These are phyloP conservation scores for Luehdorfia chinensis DNA, from an alignment of 1,140 invertebrate genomes.

Conservation along the genomic window DNA sequence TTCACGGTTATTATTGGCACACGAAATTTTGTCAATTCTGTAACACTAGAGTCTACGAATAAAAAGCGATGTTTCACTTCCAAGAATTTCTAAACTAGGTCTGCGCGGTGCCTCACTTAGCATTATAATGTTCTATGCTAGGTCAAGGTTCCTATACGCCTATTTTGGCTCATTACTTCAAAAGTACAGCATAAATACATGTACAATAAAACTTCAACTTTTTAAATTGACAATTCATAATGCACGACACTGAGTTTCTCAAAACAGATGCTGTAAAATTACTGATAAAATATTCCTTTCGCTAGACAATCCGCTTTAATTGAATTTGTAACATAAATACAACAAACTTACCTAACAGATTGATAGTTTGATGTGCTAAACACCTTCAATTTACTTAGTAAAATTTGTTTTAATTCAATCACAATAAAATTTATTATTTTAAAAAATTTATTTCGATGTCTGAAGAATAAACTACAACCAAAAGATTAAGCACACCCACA, in stretches of 20 bases:
- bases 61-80: slow-evolving; percentile 8
- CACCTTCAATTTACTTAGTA: slow-evolving; percentile 13
- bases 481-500: slow-evolving; percentile 37
- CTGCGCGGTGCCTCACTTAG: slow-evolving; percentile 41
- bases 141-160: slow-evolving; percentile 44
- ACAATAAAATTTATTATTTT: neutral
- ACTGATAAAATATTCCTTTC: slow-evolving; percentile 31
- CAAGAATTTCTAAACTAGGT: slow-evolving; percentile 34
- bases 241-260: slow-evolving; percentile 5
- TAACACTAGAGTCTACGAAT: neutral
- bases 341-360: slow-evolving; percentile 47
- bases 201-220: slow-evolving; percentile 4
- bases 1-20: slow-evolving; percentile 1
- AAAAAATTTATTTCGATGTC: slow-evolving; percentile 6
- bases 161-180: slow-evolving; percentile 32
- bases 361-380: slow-evolving; percentile 20
- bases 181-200: slow-evolving; percentile 5
- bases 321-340: slow-evolving; percentile 20
- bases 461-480: slow-evolving; percentile 7
- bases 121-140: slow-evolving; percentile 39
- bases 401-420: neutral
- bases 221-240: slow-evolving; percentile 20
- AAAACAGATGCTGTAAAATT: slow-evolving; percentile 8
- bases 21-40: slow-evolving; percentile 5
- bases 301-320: neutral